Conservation (phyloP, 2,113 vertebrate species). For the Eublepharis macularius region DNA sequence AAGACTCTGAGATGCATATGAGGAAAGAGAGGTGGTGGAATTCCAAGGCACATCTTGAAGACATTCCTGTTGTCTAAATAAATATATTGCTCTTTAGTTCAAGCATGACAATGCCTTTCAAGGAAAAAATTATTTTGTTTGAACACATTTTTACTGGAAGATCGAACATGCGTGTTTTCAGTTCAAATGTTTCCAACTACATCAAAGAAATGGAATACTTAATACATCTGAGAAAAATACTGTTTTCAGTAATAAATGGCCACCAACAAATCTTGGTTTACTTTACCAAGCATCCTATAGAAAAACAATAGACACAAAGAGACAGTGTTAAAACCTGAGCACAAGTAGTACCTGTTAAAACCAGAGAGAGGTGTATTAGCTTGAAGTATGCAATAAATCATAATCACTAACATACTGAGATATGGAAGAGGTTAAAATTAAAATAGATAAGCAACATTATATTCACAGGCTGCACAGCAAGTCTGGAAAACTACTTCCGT, state of each 20-base stretch:
- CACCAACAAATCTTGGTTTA: not conserved
- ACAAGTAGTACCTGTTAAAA: not conserved
- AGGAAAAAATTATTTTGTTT: constrained; percentile 9
- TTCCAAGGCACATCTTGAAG: constrained; percentile 44
- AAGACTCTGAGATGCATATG: constrained; percentile 56
- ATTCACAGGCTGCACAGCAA: not conserved
- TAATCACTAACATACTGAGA: not conserved
- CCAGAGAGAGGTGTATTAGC: not conserved
- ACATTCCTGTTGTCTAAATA: constrained; percentile 57
- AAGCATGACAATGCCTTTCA: constrained; percentile 25
- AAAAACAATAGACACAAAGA: constrained; percentile 28
- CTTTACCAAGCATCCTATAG: constrained; percentile 13
- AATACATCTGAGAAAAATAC: not conserved
- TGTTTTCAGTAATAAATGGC: not conserved
- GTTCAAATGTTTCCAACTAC: not conserved
- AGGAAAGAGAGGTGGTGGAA: constrained; percentile 54
- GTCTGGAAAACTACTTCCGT: not conserved
- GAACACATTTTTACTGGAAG: not conserved
- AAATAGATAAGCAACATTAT: not conserved
- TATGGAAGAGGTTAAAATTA: not conserved
- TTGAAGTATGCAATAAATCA: not conserved
- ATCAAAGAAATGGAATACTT: no score
- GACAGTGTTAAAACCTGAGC: not conserved
- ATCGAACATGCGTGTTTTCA: not conserved
- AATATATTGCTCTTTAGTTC: constrained; percentile 11